Evolutionary conservation across 2,888 invertebrate genomes (phyloP), one percentile per base, ranked within the genome.

Genomic region (Acrobeloides nanus): DNA sequence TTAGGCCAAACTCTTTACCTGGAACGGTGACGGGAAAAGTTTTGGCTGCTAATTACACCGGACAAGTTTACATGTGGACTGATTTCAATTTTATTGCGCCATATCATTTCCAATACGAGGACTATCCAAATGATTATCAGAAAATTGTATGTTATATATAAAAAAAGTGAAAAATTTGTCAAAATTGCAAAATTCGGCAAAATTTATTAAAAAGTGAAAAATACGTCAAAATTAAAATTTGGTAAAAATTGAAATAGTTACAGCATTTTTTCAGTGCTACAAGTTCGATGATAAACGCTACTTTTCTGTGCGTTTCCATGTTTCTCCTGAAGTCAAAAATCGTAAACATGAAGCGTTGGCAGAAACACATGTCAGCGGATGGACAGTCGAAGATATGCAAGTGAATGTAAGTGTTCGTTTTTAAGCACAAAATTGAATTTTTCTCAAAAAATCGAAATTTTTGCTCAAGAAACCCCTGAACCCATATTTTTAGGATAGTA

Each of bases 1-100:
- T 33, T 47, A 64, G 65, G 10, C 61, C 64, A 12, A 59, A 61
- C 12, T 53, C 64, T 1, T 57, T 55, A 24, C 63, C 69, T 10
- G 68, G 68, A 38, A 52, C 50, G 12, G 62, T 73, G 26, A 63
- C 62, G 6, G 62, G 67, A 32, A 73, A 69, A 41, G 67, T 73
- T n/a, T 52, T 73, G 38, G 73, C 73, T 4, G 72, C 73, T 20
- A 73, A 73, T 46, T 73, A 73, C 52, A 73, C 73, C 8, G 73
- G 73, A 37, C 71, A 73, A 51, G 61, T 63, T 10, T 58, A 55
- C 43, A 53, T 65, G 59, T 57, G 47, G 53, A 55, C 62, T 1
- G 73, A 73, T 47, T 73, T 72, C 56, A 58, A 60, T 6, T 66
- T 73, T 58, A 62, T 59, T 10, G 67, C 65, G 25, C 61, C 69